Base-by-base conservation (phyloP, 2,888 invertebrate species). In the Scelioninae gen. 2 region DNA sequence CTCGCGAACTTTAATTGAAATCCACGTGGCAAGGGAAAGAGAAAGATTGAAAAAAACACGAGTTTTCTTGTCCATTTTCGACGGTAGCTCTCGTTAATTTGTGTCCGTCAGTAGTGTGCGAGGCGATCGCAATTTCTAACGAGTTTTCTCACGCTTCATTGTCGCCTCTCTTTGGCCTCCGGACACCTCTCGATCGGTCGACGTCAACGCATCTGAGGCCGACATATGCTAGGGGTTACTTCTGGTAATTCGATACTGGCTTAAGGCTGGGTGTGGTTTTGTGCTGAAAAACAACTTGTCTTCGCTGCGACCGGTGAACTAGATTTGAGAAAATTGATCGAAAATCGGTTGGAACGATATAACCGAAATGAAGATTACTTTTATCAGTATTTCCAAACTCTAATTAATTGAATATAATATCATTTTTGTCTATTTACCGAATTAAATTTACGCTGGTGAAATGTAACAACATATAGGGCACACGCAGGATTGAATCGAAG, bases 231-330 rank as follows among this genome's bases (percentile, higher is more conserved):
- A 65, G 63, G 69, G 73, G 70, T 55, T 48, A 72, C 46, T 55
- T 43, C 50, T 60, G 70, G 80, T 81, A 80, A 81, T 81, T 80
- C 78, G 80, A 81, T 77, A 79, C 79, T 81, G 79, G 80, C 80
- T 73, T 73, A 71, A 74, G 73, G 80, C 79, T 79, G 79, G 75
- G 41, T 53, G 11, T 39, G 58, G 37, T 64, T 65, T 55, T 53
- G 74, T 37, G 60, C 74, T 77, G 77, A 76, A 79, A 79, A 78
- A 79, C 78, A 77, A 76, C 73, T 76, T 75, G 1, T 25, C 25
- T 4, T 25, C 25, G 25, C 33, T 35, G 25, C 33, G n/a, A n/a
- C n/a, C 16, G 37, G 25, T 67, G 58, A 50, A 43, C 61, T 57
- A 63, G 28, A 68, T 58, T 53, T n/a, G n/a, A n/a, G n/a, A n/a